Conservation (phyloP, 2,888 invertebrate species). For the Nebria salina region DNA sequence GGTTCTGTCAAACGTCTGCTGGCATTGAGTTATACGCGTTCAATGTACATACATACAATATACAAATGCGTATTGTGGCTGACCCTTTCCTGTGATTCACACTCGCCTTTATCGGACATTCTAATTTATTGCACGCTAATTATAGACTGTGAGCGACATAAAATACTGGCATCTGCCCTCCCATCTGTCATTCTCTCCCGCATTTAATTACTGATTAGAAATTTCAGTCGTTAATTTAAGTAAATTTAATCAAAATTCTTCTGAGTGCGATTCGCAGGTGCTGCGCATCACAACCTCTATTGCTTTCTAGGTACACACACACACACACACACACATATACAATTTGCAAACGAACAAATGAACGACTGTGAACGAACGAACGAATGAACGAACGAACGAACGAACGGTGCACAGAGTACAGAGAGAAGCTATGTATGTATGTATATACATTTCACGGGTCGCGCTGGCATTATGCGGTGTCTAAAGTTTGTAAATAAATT, state of each 20-base stretch:
- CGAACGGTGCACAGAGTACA: background rate
- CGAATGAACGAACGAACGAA: background rate
- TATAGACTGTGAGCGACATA: constrained; percentile 56
- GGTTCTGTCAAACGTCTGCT: constrained; percentile 52
- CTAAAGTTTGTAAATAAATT: constrained; percentile 57
- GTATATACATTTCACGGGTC: constrained; percentile 16
- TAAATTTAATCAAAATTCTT: constrained; percentile 47
- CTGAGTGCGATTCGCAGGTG: constrained; percentile 30
- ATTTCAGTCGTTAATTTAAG: constrained; percentile 49
- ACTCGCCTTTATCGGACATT: constrained; percentile 55
- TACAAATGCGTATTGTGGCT: constrained; percentile 25
- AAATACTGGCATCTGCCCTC: constrained; percentile 54
- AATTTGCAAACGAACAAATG: background rate
- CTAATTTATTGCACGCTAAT: constrained; percentile 57
- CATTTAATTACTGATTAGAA: constrained; percentile 47
- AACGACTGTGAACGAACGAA: background rate
- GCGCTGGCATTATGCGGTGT: constrained; percentile 43
- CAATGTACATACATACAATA: background rate
- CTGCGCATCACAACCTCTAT: constrained; percentile 3
- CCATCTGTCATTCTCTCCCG: constrained; percentile 50
- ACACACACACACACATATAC: background rate
- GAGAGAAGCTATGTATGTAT: too few relatives aligned
- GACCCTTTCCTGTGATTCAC: constrained; percentile 52
- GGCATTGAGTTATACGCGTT: constrained; percentile 53
- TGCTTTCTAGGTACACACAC: background rate